Conservation (phyloP, 2,797 vertebrate species). For the Xenentodon cancila region DNA sequence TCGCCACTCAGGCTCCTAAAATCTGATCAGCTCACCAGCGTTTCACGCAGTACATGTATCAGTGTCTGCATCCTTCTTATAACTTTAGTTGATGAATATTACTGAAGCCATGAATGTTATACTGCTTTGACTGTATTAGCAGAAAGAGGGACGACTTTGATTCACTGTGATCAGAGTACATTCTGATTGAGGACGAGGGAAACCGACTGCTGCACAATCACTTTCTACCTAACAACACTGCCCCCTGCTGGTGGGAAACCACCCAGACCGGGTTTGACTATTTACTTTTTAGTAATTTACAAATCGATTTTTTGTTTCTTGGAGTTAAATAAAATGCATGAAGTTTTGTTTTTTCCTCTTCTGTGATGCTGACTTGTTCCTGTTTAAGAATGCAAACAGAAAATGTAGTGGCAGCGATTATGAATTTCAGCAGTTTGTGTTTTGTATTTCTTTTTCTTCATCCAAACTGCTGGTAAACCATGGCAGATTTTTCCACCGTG, state of each 20-base stretch:
- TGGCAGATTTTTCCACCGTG: background rate
- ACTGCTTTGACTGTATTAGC: conserved; percentile 15
- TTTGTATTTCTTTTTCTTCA: background rate
- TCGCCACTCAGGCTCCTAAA: background rate
- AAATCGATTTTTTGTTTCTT: no score
- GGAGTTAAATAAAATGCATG: no score
- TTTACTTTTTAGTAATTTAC: no score
- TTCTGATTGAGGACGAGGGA: conserved; percentile 21
- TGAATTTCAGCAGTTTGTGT: background rate
- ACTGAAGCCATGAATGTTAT: conserved; percentile 13
- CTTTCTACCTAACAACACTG: conserved; percentile 66
- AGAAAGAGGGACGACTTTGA: conserved; percentile 6
- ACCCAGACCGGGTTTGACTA: conserved; percentile 20
- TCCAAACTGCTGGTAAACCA: no score
- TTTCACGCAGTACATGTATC: conserved; percentile 24
- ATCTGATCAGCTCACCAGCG: conserved; percentile 41
- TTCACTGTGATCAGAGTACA: conserved; percentile 28
- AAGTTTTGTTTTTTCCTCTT: background rate
- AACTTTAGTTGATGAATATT: conserved; percentile 5
- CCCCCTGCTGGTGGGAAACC: conserved; percentile 68
- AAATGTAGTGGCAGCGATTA: background rate
- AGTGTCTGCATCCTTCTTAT: conserved; percentile 1
- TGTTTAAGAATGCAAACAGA: background rate
- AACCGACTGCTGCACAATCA: conserved; percentile 52
- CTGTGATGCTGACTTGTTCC: background rate